Base-by-base conservation (phyloP, 2,113 vertebrate species). In the Onychostoma macrolepis region DNA sequence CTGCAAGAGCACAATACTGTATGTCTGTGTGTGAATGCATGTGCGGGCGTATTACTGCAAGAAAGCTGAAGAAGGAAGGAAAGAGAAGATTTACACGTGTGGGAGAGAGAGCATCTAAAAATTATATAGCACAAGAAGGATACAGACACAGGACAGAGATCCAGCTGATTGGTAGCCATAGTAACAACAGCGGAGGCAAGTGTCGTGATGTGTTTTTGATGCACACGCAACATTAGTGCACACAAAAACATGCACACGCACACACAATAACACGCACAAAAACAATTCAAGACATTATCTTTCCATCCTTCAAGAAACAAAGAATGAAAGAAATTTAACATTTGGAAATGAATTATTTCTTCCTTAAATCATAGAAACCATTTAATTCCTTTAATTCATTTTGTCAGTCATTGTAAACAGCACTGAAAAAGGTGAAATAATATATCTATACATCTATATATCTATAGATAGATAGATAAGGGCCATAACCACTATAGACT, bases 81-180 rank as follows among this genome's bases (percentile, higher is more conserved):
- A 28, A 78, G 76, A 78, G 76, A 48, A 33, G 28, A 78, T 53
- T 78, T 78, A 33, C 63, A 83, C 43, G 87, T 91, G 86, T 89
- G 89, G 87, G 89, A 90, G 84, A 79, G 83, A 88, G 28, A 75
- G 24, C 24, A 85, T 85, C 89, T 92, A 89, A 88, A 93, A 91
- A 89, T 88, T 82, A 92, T 83, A 61, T 6, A 24, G 33, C 53
- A 24, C 8, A 61, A 61, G 53, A 2, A 58, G 56, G 8, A 61
- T n/a, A 61, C 56, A 75, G 43, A 87, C 86, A 75, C 85, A 84
- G 89, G 92, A 92, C 87, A 89, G 79, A 90, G 93, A 92, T 89
- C 90, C 72, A 90, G 83, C 87, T 93, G 92, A 93, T 91, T 91
- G 91, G 94, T 95, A 90, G 92, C 94, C 92, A 94, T 94, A 92